These are phyloP conservation scores for Strigops habroptila DNA, from an alignment of 2,113 vertebrate species.

Conservation along the genomic window DNA sequence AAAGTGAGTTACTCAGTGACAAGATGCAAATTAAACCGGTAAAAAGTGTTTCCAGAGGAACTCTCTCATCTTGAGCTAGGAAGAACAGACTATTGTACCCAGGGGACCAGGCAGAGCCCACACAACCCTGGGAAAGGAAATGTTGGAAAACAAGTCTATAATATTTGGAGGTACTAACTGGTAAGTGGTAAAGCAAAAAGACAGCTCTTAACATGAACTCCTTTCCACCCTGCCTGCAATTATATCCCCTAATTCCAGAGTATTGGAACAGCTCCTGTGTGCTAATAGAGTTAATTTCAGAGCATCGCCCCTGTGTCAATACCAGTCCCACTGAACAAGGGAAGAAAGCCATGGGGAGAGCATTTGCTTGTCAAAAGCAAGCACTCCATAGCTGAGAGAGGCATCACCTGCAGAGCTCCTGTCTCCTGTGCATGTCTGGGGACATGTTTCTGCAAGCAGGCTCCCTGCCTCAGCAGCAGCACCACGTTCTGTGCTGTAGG, in stretches of 20 bases:
- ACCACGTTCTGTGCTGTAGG: rapidly evolving
- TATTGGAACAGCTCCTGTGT: not conserved
- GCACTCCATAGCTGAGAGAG: not conserved
- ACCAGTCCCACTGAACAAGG: not conserved
- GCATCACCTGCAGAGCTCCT: rapidly evolving
- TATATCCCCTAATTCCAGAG: not conserved
- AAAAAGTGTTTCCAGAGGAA: not conserved
- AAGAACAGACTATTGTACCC: not conserved
- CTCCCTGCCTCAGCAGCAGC: not conserved
- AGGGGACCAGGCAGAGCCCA: not conserved
- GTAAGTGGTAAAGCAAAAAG: not conserved
- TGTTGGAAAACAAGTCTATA: not conserved
- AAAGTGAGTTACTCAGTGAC: not conserved
- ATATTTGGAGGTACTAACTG: not conserved
- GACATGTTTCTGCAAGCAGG: not conserved
- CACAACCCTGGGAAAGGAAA: not conserved
- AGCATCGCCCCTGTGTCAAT: not conserved
- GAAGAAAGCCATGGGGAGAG: not conserved
- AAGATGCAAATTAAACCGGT: slow-evolving; percentile 8
- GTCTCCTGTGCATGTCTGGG: not conserved
- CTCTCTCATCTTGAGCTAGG: not conserved
- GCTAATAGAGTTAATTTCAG: not conserved
- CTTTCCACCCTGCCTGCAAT: not conserved
- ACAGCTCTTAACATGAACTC: not conserved
- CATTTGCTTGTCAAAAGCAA: not conserved